Evolutionary conservation across 2,797 vertebrate genomes (phyloP).

Genomic region (Epinephelus coioides): DNA sequence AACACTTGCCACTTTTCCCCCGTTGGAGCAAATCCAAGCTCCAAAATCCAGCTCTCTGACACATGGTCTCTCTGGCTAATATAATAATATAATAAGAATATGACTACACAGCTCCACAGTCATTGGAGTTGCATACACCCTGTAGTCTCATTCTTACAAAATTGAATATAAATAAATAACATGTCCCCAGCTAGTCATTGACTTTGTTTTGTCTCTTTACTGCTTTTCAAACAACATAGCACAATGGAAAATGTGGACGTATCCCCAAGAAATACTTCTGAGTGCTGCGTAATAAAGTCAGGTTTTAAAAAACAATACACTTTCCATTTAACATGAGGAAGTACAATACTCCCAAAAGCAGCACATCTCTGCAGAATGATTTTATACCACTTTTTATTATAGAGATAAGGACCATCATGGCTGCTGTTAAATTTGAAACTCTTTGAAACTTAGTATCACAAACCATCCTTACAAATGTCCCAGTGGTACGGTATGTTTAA

Average conservation of each 20-base stretch:
- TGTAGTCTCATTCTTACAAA: constrained; percentile 8
- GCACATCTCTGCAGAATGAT: constrained; percentile 6
- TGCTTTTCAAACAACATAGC: neutral
- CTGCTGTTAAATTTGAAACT: neutral
- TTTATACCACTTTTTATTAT: constrained; percentile 1
- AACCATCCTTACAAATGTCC: neutral
- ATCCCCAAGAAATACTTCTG: constrained; percentile 8
- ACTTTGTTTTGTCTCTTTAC: constrained; percentile 25
- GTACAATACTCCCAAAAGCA: neutral
- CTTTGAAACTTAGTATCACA: neutral
- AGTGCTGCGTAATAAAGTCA: constrained; percentile 15
- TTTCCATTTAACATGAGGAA: constrained; percentile 15
- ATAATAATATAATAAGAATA: no score
- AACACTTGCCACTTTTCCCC: neutral
- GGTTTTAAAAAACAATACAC: constrained; percentile 2
- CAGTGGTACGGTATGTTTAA: neutral
- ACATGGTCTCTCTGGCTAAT: neutral
- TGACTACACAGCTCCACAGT: neutral
- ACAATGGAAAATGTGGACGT: constrained; percentile 3
- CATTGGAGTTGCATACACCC: neutral
- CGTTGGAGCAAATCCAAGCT: neutral
- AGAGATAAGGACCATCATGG: neutral
- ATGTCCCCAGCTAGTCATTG: constrained; percentile 22
- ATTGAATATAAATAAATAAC: constrained; percentile 23
- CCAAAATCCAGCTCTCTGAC: neutral